Evolutionary conservation across 2,113 vertebrate genomes (phyloP), one percentile per base, ranked within the genome.

Genomic region (Setophaga coronata): DNA sequence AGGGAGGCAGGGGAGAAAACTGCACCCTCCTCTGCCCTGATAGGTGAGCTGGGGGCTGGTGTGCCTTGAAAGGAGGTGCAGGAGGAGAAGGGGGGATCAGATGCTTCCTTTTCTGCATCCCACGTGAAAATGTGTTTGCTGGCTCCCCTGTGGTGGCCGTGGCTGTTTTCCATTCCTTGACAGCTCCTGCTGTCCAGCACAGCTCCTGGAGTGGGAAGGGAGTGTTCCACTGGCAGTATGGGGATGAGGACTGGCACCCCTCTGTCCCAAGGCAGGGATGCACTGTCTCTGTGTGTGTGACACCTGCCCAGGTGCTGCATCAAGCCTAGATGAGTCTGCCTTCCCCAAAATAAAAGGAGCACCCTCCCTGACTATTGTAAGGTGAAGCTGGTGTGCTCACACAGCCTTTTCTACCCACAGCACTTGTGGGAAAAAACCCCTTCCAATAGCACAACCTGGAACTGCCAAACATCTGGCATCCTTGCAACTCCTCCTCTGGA

Each of bases 381-480:
- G 57, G n/a, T 78, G 51, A 79, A 74, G 47, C 28, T 34, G 36
- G 57, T 70, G 31, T 42, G 25, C 38, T 82, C 40, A 12, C 7
- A 34, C 47, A 54, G 66, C 20, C 29, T 36, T 20, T 67, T 43
- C 11, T 65, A 67, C 18, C 5, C 36, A 54, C 19, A 42, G 25
- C 0, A 10, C 29, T 12, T 0, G 0, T 0, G 1, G 20, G 43
- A 53, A 36, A 9, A 77, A 92, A 40, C 3, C 4, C 25, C 15
- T 40, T 0, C 0, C 10, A 61, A 57, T 12, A 43, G 18, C 47
- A 45, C 25, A 84, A 14, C 25, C 38, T 2, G 4, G 3, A 4
- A 50, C 26, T 42, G 24, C 14, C 23, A 10, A 10, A n/a, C 26
- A 31, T n/a, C 16, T 66, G 2, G 2, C 0, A 1, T 28, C 18